A percentile compares a stretch with the other conserved stretches of the same genome.
Conservation (phyloP, 2,888 invertebrate genomes). For the Luperina testacea region DNA sequence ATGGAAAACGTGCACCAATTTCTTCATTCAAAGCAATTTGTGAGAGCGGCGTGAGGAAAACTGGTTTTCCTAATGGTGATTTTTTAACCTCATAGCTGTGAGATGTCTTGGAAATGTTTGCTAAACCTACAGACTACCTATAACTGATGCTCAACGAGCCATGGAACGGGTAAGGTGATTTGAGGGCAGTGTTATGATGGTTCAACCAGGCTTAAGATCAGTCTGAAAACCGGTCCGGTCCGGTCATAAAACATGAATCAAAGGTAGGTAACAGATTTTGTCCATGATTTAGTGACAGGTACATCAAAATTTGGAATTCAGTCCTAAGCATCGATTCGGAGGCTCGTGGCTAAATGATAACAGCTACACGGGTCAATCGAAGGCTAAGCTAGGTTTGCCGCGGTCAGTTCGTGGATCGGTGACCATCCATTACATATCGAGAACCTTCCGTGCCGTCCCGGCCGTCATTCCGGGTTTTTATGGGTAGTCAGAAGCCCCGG, state of each 20-base stretch:
- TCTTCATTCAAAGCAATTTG: constrained; percentile 30
- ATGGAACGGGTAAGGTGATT: background rate
- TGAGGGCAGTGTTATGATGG: background rate
- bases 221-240: background rate
- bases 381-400: too few species aligned
- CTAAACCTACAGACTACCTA: background rate
- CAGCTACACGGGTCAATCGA: too few species aligned
- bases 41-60: background rate
- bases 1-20: constrained; percentile 20
- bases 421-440: too few species aligned
- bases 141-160: too few species aligned
- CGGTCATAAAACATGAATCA: background rate
- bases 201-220: background rate
- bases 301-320: background rate
- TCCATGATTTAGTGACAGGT: background rate
- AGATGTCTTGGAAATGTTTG: constrained; percentile 6
- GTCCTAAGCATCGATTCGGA: background rate
- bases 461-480: too few species aligned
- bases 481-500: too few species aligned
- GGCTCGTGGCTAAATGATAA: too few species aligned
- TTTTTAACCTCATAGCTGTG: background rate
- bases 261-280: background rate
- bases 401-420: too few species aligned
- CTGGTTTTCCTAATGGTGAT: constrained; percentile 13
- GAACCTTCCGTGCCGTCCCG: too few species aligned